Evolutionary conservation across 2,888 invertebrate species (phyloP), one percentile per base, ranked within the genome.

Genomic region (Agonopterix heracliana): DNA sequence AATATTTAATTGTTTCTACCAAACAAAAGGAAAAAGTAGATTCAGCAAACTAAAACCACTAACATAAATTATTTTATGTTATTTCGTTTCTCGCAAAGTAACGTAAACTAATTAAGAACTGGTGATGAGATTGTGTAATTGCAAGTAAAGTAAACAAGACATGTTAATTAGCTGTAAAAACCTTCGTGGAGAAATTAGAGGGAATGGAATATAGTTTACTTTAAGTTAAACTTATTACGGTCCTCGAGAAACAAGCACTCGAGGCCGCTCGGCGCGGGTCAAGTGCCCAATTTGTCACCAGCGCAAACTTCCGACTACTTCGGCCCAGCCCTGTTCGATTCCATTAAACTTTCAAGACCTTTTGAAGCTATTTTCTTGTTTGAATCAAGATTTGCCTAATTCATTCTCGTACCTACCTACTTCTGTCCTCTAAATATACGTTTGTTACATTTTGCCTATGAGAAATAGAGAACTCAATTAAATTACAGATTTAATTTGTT

Each of bases 211-310:
- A 87, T 87, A 88, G 88, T 88, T 88, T 87, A 87, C 82, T 86
- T 86, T 74, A 86, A 87, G 85, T 87, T 86, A 85, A 86, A 87
- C 81, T 87, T 88, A 88, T 87, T 87, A 87, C 84, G 85, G 86
- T 84, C 74, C 85, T 86, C 77, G 74, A 79, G 85, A 74, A 82
- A 83, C 86, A 85, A 78, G 81, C 80, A 74, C 80, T 78, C 74
- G 79, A 73, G 80, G 82, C 79, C 81, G 72, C 74, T 76, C 68
- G 71, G 74, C 70, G 74, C 84, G 85, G 87, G 87, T 87, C 88
- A 87, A 88, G 88, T 87, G 82, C 82, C 86, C 86, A 88, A 88
- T 88, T 88, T 88, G 88, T 88, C 88, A 87, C 87, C 82, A 81
- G 82, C 76, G 79, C 80, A 82, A 87, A 85, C 83, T 87, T 86